Percentiles rank a stretch among this genome's conserved stretches.
These are phyloP conservation scores for Cabera pusaria DNA, from an alignment of 2,888 invertebrate genomes.

Conservation along the genomic window DNA sequence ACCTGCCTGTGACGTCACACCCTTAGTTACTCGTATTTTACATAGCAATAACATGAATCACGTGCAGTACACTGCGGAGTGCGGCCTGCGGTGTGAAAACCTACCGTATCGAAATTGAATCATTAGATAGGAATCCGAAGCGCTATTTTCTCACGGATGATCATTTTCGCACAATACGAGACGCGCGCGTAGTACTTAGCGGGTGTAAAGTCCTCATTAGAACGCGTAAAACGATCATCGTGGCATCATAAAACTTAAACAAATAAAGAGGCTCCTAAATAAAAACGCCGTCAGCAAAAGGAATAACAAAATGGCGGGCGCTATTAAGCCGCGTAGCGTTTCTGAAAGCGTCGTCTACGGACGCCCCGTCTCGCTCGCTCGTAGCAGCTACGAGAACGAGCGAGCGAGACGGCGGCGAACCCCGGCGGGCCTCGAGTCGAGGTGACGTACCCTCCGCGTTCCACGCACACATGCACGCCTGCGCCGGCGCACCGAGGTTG, in stretches of 20 bases:
- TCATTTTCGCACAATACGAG: neutral
- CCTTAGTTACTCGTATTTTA: conserved; percentile 3
- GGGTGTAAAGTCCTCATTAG: conserved; percentile 10
- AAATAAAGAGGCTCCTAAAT: conserved; percentile 43
- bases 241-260: conserved; percentile 23
- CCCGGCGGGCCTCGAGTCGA: conserved; percentile 74
- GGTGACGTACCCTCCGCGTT: conserved; percentile 78
- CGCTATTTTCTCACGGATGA: neutral
- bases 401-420: conserved; percentile 55
- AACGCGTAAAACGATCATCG: conserved; percentile 12
- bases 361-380: conserved; percentile 53
- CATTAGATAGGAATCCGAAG: conserved; percentile 14
- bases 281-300: conserved; percentile 63
- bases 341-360: conserved; percentile 81
- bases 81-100: conserved; percentile 11
- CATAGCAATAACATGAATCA: conserved; percentile 13
- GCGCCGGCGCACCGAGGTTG: conserved; percentile 42
- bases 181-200: too few species aligned
- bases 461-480: conserved; percentile 41
- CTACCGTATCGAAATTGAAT: conserved; percentile 6
- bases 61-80: neutral
- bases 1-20: conserved; percentile 16
- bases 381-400: conserved; percentile 51
- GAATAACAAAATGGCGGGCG: conserved; percentile 73
- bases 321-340: conserved; percentile 68